Percentiles rank a stretch among this genome's conserved stretches.
Conservation (phyloP, 2,797 vertebrate genomes). For the Chrosomus eos region DNA sequence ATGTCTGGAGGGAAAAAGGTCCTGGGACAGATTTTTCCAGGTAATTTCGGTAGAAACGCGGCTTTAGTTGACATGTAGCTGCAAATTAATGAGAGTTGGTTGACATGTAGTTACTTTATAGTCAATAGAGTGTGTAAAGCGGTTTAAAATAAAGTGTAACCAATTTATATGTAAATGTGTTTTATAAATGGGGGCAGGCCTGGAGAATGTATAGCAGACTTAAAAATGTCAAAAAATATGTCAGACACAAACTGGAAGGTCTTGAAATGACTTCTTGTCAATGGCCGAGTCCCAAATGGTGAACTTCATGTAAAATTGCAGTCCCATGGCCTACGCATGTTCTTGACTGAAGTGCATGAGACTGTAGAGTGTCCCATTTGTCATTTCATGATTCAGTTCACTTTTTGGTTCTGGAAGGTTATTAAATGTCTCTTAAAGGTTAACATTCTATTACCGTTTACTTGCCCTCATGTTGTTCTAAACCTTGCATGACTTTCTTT, state of each 20-base stretch:
- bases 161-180: background rate
- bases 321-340: background rate
- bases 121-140: background rate
- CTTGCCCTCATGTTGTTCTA: background rate
- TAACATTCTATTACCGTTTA: too few relatives aligned
- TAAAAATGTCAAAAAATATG: background rate
- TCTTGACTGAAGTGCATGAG: background rate
- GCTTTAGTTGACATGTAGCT: too few relatives aligned
- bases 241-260: background rate
- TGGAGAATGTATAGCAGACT: background rate
- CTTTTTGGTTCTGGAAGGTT: background rate
- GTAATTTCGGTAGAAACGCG: too few relatives aligned
- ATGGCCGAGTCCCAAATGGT: background rate
- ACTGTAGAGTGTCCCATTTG: background rate
- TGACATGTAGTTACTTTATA: background rate
- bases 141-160: background rate
- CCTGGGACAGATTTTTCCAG: too few relatives aligned
- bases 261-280: background rate
- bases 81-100: too few relatives aligned
- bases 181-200: background rate
- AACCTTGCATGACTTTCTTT: background rate
- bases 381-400: background rate
- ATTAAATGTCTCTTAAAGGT: background rate
- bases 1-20: too few relatives aligned
- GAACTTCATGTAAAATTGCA: background rate